Conservation (phyloP, 2,888 invertebrate genomes). For the Heteropelma amictum region DNA sequence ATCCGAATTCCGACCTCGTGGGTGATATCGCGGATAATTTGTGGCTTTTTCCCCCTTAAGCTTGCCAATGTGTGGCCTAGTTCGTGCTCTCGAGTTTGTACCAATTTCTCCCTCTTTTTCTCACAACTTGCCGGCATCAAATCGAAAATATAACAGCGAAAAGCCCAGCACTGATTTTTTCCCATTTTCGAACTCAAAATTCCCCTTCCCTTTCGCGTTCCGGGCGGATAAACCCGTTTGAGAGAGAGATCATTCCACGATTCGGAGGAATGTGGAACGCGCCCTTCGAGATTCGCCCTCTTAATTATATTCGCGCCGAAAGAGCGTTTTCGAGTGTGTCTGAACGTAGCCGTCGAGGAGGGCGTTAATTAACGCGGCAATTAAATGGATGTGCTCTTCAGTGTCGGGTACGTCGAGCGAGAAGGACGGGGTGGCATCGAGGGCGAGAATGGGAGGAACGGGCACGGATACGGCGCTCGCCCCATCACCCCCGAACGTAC, state of each 20-base stretch:
- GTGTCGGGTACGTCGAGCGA: constrained; percentile 73
- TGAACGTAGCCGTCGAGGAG: constrained; percentile 13
- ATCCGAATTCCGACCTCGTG: background rate
- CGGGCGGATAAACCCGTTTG: too few relatives aligned
- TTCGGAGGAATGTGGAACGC: background rate
- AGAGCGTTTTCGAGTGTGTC: background rate
- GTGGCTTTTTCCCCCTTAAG: background rate
- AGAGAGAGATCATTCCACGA: too few relatives aligned
- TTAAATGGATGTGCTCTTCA: constrained; percentile 61
- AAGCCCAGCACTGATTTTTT: too few relatives aligned
- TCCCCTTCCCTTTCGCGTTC: too few relatives aligned
- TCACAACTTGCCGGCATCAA: too few relatives aligned
- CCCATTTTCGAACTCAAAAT: too few relatives aligned
- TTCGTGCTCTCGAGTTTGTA: too few relatives aligned
- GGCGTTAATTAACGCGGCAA: constrained; percentile 27
- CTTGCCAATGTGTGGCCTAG: too few relatives aligned
- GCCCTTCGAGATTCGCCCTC: background rate
- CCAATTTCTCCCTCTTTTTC: too few relatives aligned
- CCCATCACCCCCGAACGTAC: constrained; percentile 33
- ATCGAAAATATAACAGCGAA: too few relatives aligned
- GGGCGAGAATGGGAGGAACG: constrained; percentile 58
- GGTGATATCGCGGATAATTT: background rate
- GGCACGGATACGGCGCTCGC: constrained; percentile 52
- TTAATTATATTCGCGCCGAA: too few relatives aligned
- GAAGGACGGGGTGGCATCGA: constrained; percentile 70